A percentile compares a stretch with the other conserved stretches of the same genome.
These are phyloP conservation scores for Hippocampus guttulatus DNA, from an alignment of 2,113 vertebrate species.

Conservation along the genomic window DNA sequence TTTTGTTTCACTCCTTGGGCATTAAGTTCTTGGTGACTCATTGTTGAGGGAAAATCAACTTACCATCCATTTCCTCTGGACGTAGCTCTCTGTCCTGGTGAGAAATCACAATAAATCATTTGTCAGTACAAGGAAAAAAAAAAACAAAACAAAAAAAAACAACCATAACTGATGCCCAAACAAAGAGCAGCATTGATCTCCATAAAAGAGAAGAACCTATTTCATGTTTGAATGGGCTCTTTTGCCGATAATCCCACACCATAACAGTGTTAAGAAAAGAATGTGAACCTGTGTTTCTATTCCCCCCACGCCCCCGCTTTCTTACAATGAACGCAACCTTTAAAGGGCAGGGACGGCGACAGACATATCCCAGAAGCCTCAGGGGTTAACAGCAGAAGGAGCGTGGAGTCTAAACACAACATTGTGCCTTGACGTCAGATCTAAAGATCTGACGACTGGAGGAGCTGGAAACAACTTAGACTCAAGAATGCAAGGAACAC, in stretches of 20 bases:
- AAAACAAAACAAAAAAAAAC: not conserved
- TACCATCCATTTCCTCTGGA: slow-evolving; percentile 96
- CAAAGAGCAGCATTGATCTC: slow-evolving; percentile 16
- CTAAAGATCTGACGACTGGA: slow-evolving; percentile 30
- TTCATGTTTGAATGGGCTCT: not conserved
- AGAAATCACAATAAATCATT: slow-evolving; percentile 43
- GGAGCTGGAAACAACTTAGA: slow-evolving; percentile 27
- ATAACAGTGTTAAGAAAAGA: slow-evolving; percentile 42
- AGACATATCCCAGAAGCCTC: slow-evolving; percentile 64
- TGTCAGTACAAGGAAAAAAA: not conserved
- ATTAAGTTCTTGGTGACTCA: not conserved
- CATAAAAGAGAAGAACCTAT: not conserved
- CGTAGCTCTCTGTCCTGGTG: slow-evolving; percentile 91
- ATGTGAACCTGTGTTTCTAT: slow-evolving; percentile 31
- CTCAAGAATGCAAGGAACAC: not conserved
- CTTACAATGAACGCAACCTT: slow-evolving; percentile 60
- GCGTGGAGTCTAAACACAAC: slow-evolving; percentile 59
- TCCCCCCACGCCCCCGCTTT: slow-evolving; percentile 30
- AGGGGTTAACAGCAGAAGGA: slow-evolving; percentile 63
- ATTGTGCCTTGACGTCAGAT: slow-evolving; percentile 45
- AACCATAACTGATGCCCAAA: slow-evolving; percentile 16
- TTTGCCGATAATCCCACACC: slow-evolving; percentile 12
- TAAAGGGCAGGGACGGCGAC: slow-evolving; percentile 66
- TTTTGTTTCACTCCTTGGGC: not conserved
- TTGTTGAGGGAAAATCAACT: slow-evolving; percentile 33